A percentile compares a stretch with the other conserved stretches of the same genome.
Conservation (phyloP, 2,888 invertebrate genomes). For the Tenodera sinensis region DNA sequence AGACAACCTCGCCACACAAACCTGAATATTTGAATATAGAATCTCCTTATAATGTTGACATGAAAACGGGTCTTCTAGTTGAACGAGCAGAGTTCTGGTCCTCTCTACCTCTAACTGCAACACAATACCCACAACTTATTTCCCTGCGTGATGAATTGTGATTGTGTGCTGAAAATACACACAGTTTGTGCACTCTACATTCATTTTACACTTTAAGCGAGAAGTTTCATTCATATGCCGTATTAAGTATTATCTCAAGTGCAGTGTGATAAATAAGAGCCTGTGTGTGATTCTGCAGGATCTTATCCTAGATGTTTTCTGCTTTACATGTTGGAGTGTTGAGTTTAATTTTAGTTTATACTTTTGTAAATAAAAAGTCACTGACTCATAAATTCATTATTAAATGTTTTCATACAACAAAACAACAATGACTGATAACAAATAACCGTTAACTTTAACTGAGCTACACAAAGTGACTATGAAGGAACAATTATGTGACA, state of each 20-base stretch:
- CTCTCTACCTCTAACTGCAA: conserved; percentile 14
- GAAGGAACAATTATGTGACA: too few species aligned
- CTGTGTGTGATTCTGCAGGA: neutral
- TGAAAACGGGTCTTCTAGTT: conserved; percentile 53
- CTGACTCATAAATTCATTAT: too few species aligned
- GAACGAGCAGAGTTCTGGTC: conserved; percentile 63
- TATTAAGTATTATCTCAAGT: neutral
- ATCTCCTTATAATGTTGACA: conserved; percentile 47
- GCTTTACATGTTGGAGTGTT: too few species aligned
- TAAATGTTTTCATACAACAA: too few species aligned
- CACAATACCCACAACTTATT: neutral
- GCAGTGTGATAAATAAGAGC: neutral
- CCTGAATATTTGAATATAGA: conserved; percentile 56
- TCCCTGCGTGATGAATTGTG: neutral
- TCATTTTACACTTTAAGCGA: neutral
- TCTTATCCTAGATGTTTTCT: neutral
- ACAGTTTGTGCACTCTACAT: neutral
- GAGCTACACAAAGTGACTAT: too few species aligned
- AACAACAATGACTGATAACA: too few species aligned
- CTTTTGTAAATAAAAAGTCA: too few species aligned
- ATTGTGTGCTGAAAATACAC: neutral
- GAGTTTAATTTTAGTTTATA: too few species aligned
- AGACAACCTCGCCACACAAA: conserved; percentile 46
- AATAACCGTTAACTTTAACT: too few species aligned
- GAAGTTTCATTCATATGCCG: neutral